These are phyloP conservation scores for Aulostomus chinensis DNA, from an alignment of 2,797 vertebrate species.

Conservation along the genomic window DNA sequence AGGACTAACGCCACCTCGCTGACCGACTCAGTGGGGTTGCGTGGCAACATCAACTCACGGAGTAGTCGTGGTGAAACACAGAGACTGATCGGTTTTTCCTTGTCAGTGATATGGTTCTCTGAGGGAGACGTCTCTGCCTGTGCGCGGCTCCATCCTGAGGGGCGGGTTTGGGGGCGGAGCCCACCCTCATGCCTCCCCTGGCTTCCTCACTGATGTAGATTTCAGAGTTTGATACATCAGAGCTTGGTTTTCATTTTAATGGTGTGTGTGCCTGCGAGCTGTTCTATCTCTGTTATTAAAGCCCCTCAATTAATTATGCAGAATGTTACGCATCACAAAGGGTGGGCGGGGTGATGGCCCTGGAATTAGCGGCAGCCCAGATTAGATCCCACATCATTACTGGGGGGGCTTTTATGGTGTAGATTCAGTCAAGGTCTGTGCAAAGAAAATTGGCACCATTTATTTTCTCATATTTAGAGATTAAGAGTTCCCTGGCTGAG, in stretches of 20 bases:
- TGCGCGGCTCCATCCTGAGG: too few relatives aligned
- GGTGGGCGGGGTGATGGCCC: slow-evolving; percentile 46
- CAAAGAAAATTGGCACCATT: slow-evolving; percentile 10
- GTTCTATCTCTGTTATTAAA: slow-evolving; percentile 62
- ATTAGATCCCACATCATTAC: slow-evolving; percentile 48
- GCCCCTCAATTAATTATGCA: slow-evolving; percentile 74
- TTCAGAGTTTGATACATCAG: slow-evolving; percentile 63
- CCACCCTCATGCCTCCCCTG: slow-evolving; percentile 37
- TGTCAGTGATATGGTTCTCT: too few relatives aligned
- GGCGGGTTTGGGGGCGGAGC: too few relatives aligned
- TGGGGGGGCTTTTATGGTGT: slow-evolving; percentile 2
- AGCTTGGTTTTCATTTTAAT: slow-evolving; percentile 78
- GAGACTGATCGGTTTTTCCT: too few relatives aligned
- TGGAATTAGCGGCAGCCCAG: slow-evolving; percentile 39
- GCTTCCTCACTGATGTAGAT: slow-evolving; percentile 56
- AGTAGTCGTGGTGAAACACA: too few relatives aligned
- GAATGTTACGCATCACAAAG: slow-evolving; percentile 62
- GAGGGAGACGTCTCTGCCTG: too few relatives aligned
- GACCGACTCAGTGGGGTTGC: too few relatives aligned
- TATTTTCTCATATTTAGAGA: slow-evolving; percentile 43
- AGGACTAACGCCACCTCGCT: too few relatives aligned
- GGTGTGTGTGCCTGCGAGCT: slow-evolving; percentile 68
- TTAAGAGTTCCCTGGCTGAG: slow-evolving; percentile 35
- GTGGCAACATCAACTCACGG: too few relatives aligned
- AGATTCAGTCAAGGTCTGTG: slow-evolving; percentile 1